Percentiles rank a stretch among this genome's conserved stretches.
These are phyloP conservation scores for Scotopteryx bipunctaria DNA, from an alignment of 2,888 invertebrate species.

Conservation along the genomic window DNA sequence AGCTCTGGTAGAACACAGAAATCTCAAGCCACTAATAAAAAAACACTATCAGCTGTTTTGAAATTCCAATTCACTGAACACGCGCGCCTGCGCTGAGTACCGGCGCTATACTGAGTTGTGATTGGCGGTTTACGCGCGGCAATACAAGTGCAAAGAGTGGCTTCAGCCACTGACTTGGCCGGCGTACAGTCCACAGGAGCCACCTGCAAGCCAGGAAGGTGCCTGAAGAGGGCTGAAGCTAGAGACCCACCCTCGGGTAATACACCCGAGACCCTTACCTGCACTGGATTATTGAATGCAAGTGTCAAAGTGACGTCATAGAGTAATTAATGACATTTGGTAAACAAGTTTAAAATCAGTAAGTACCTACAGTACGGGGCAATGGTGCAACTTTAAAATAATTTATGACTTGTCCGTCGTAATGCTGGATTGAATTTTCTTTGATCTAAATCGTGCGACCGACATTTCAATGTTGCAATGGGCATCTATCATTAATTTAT, in stretches of 20 bases:
- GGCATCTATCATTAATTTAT: constrained; percentile 3
- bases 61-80: constrained; percentile 46
- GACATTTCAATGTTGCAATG: constrained; percentile 37
- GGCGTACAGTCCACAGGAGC: too few species aligned
- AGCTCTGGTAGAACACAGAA: constrained; percentile 30
- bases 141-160: constrained; percentile 65
- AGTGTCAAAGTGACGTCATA: constrained; percentile 56
- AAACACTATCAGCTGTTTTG: constrained; percentile 31
- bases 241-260: too few species aligned
- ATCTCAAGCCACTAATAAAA: constrained; percentile 23
- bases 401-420: constrained; percentile 38
- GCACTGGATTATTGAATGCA: too few species aligned
- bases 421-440: constrained; percentile 46
- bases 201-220: too few species aligned
- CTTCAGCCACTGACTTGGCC: too few species aligned
- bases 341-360: constrained; percentile 48
- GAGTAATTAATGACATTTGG: too few species aligned
- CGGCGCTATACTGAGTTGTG: constrained; percentile 61
- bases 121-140: constrained; percentile 68
- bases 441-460: constrained; percentile 49
- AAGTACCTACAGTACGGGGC: constrained; percentile 34
- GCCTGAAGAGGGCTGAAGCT: too few species aligned
- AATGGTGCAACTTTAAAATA: constrained; percentile 41
- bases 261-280: too few species aligned
- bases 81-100: constrained; percentile 58